Conservation (phyloP, 2,113 vertebrate genomes). For the Psammodynastes pulverulentus region DNA sequence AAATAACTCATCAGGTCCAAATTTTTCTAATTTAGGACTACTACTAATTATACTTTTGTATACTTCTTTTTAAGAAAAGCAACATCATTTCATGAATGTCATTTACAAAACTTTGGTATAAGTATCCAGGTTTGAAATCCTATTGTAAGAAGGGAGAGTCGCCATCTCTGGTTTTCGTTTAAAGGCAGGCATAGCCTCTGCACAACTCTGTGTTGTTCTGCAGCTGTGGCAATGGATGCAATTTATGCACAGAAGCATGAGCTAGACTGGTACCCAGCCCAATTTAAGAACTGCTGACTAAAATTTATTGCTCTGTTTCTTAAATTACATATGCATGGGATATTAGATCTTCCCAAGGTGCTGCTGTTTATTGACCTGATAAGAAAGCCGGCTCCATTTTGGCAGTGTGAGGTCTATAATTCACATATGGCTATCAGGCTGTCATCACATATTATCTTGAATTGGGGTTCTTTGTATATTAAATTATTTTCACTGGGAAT, state of each 20-base stretch:
- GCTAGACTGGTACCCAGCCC: constrained; percentile 52
- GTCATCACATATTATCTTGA: constrained; percentile 55
- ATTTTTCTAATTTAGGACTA: neutral
- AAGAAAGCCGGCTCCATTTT: constrained; percentile 62
- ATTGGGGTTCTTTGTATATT: constrained; percentile 55
- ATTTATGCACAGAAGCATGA: constrained; percentile 37
- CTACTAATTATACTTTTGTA: too few relatives aligned
- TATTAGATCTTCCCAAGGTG: constrained; percentile 50
- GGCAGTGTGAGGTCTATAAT: constrained; percentile 54
- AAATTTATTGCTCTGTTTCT: neutral
- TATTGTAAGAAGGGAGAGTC: neutral
- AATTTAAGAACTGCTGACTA: constrained; percentile 28
- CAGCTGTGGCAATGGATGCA: neutral
- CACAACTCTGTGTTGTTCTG: neutral
- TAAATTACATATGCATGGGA: constrained; percentile 36
- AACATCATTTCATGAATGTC: neutral
- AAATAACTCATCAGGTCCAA: neutral
- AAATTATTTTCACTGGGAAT: constrained; percentile 50
- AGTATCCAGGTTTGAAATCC: neutral
- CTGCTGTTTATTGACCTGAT: constrained; percentile 56
- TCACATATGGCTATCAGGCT: constrained; percentile 54
- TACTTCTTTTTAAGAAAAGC: neutral
- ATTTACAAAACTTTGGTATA: neutral
- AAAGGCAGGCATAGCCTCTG: neutral
- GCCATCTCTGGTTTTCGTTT: neutral